Base-by-base conservation (phyloP, 2,797 vertebrate species). In the Tympanoctomys barrerae region DNA sequence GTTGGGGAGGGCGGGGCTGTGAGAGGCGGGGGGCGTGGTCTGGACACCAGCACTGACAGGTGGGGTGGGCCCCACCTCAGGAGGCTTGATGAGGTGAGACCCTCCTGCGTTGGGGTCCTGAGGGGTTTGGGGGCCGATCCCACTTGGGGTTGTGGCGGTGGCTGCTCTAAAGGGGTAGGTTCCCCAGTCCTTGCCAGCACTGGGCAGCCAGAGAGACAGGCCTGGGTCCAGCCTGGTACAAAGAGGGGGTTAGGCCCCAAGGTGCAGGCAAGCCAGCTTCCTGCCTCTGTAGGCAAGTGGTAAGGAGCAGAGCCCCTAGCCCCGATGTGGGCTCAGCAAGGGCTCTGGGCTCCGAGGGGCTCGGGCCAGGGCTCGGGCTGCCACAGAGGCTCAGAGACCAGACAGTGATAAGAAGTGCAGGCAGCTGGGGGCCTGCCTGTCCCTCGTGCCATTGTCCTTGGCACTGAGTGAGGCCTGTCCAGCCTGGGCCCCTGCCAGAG, bases 121-220 rank as follows among this genome's bases (percentile, higher is more conserved):
- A 96, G 83, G 87, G 87, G 89, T 39, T 59, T 77, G 49, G 89
- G 64, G 80, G 68, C 70, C 5, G 80, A 36, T 88, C 90, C 87
- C 73, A 77, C 36, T n/a, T 12, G 6, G 95, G 90, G 39, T 79
- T 2, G 0, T 39, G 31, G 75, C 83, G 75, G 73, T 59, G 78
- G 19, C 0, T 68, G 59, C 82, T 92, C 62, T n/a, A 42, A 91
- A 83, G 68, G 57, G 89, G 77, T 49, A 33, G 88, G 6, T 73
- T 80, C 92, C 96, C 0, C 2, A 94, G 93, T 90, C 75, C 75
- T 54, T 77, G 87, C 46, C 87, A 7, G 10, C 31, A 79, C 22
- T 19, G 73, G 85, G 85, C 95, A 94, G 94, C 94, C 81, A 5
- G 68, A 31, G 49, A 36, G 3, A 78, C 81, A 87, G 92, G 91